Evolutionary conservation across 2,888 invertebrate species (phyloP).

Genomic region (Ophion costatus): DNA sequence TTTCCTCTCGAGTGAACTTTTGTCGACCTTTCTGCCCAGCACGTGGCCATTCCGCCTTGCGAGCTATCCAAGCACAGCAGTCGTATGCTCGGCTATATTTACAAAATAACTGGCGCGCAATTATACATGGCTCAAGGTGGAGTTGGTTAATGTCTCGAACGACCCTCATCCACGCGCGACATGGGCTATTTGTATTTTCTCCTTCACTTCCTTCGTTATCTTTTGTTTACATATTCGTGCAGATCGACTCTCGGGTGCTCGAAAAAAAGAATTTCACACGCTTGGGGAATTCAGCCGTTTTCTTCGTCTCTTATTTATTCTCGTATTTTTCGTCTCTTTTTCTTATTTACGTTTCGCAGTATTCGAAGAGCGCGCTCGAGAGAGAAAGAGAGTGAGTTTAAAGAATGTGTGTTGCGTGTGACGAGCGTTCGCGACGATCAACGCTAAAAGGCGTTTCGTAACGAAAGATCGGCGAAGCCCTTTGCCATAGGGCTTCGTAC

Average conservation of each 20-base stretch:
- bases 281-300: background rate
- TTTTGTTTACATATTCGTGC: background rate
- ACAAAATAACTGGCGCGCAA: slow-evolving; percentile 57
- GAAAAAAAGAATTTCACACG: too few relatives aligned
- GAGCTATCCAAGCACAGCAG: slow-evolving; percentile 42
- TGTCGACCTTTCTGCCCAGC: background rate
- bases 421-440: slow-evolving; percentile 40
- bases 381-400: background rate
- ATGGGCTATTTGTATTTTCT: background rate
- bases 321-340: background rate
- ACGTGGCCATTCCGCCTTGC: slow-evolving; percentile 7
- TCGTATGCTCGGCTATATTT: slow-evolving; percentile 48
- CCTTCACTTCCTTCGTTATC: background rate
- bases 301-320: too few relatives aligned
- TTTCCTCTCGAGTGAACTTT: slow-evolving; percentile 9
- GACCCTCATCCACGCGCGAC: background rate
- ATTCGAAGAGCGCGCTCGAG: slow-evolving; percentile 1
- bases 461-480: slow-evolving; percentile 12
- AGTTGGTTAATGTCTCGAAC: slow-evolving; percentile 6
- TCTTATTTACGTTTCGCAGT: background rate
- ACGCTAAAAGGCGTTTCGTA: slow-evolving; percentile 43
- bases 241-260: background rate
- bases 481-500: background rate
- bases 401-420: background rate
- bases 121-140: slow-evolving; percentile 8